A percentile compares a stretch with the other conserved stretches of the same genome.
Conservation (phyloP, 2,113 vertebrate species). For the Phaethornis superciliosus region DNA sequence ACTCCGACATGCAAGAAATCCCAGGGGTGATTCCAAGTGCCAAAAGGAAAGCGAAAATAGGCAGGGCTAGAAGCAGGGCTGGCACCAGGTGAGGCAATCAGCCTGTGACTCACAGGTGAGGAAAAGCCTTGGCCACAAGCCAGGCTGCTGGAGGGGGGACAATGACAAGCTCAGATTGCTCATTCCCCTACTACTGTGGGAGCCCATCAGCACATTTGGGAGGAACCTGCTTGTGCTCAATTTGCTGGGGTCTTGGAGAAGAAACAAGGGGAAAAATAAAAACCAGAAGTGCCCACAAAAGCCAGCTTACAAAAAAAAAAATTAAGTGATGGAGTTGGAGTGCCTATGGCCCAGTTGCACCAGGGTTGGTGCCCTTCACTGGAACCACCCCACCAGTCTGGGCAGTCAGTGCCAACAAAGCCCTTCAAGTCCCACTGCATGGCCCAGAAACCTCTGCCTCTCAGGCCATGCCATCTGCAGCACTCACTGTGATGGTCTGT, state of each 20-base stretch:
- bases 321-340: background rate
- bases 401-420: accelerated
- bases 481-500: accelerated
- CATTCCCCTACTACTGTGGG: background rate
- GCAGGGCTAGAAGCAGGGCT: background rate
- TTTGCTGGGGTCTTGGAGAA: background rate
- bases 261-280: background rate
- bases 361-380: background rate
- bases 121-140: background rate
- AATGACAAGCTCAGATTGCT: background rate
- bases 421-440: accelerated
- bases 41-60: background rate
- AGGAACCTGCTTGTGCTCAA: background rate
- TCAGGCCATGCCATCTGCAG: accelerated
- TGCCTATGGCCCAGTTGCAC: accelerated
- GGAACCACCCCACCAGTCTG: background rate
- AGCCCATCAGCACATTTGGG: accelerated
- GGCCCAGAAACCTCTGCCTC: background rate
- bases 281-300: background rate
- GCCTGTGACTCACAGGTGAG: background rate
- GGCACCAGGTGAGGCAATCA: background rate
- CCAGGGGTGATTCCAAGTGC: background rate
- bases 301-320: background rate
- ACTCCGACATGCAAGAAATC: background rate
- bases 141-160: accelerated